Evolutionary conservation across 2,113 vertebrate species (phyloP).

Genomic region (Anarrhichthys ocellatus): DNA sequence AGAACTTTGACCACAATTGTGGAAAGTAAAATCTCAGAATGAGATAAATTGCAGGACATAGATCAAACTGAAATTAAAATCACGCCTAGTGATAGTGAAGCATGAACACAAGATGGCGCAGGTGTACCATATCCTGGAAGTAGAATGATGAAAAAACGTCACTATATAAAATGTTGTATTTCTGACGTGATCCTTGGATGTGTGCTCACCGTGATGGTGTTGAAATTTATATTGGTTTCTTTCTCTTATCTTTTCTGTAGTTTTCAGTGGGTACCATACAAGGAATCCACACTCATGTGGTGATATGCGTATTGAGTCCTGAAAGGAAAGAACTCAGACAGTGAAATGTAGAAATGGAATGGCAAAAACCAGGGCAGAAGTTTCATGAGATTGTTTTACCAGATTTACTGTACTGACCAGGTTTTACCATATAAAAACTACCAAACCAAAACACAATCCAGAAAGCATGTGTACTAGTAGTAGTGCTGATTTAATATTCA

Average conservation of each 20-base stretch:
- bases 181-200: not conserved
- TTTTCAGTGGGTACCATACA: not conserved
- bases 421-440: conserved; percentile 8
- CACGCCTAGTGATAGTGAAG: not conserved
- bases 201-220: not conserved
- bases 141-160: accelerated
- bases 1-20: not conserved
- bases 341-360: not conserved
- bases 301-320: not conserved
- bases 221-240: not conserved
- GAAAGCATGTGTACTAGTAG: not conserved
- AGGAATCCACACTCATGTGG: not conserved
- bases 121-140: conserved; percentile 29
- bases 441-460: conserved; percentile 3
- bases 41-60: not conserved
- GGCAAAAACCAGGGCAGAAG: not conserved
- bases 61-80: not conserved
- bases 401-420: not conserved
- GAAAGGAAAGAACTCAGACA: not conserved
- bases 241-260: not conserved
- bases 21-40: not conserved
- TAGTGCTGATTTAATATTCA: not conserved
- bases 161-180: not conserved
- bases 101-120: conserved; percentile 73
- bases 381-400: not conserved